Percentiles rank a stretch among this genome's conserved stretches.
Evolutionary conservation across 2,113 vertebrate genomes (phyloP).

Genomic region (Caretta caretta): DNA sequence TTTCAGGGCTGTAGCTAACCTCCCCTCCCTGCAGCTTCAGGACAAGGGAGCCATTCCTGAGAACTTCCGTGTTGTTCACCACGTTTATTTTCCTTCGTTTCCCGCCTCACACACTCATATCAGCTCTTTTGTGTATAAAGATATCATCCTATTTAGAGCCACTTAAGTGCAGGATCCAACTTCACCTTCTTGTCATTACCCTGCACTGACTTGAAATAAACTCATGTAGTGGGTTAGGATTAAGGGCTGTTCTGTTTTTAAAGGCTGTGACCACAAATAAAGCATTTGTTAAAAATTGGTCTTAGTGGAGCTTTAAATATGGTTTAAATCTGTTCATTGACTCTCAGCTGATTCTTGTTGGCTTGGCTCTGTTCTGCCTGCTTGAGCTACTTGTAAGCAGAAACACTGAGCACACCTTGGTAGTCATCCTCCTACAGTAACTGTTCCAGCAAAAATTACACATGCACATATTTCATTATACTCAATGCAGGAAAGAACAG

Average conservation of each 20-base stretch:
- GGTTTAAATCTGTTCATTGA: neutral
- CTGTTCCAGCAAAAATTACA: neutral
- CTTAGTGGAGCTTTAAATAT: rapidly evolving
- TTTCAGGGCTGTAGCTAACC: neutral
- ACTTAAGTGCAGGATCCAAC: neutral
- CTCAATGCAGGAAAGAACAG: neutral
- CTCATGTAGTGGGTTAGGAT: neutral
- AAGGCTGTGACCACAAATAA: conserved; percentile 46
- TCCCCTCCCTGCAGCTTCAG: neutral
- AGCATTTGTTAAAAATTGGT: neutral
- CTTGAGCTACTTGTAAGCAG: neutral
- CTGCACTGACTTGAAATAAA: neutral
- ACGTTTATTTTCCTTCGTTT: neutral
- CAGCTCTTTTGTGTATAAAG: neutral
- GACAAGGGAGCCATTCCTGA: neutral
- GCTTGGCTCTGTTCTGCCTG: rapidly evolving
- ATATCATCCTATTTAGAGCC: neutral
- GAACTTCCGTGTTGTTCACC: neutral
- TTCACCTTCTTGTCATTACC: neutral
- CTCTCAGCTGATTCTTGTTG: neutral
- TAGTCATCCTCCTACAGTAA: neutral
- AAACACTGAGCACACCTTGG: neutral
- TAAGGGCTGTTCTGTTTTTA: conserved; percentile 15
- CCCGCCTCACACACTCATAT: neutral
- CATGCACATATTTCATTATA: rapidly evolving